Base-by-base conservation (phyloP, 2,797 vertebrate genomes). In the Eleutherodactylus coqui region DNA sequence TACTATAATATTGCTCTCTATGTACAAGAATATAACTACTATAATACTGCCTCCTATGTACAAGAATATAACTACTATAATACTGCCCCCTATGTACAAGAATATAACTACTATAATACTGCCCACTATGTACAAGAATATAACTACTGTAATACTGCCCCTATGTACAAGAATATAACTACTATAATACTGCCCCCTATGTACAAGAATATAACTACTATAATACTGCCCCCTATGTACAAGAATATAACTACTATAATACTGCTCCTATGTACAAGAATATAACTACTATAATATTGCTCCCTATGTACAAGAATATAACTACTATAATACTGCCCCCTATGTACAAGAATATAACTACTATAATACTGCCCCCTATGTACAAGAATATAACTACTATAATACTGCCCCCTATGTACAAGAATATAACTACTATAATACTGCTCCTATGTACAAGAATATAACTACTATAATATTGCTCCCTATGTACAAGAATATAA, bases 401-500 rank as follows among this genome's bases (percentile, higher is more conserved):
- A 62, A 62, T 62, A 62, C 58, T 16, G 58, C 58, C n/a, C 5
- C 27, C 58, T 62, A 62, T 32, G 13, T 62, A 62, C 58, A 62
- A 62, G 58, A 62, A 62, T 62, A 32, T 62, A 32, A 32, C 58
- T 62, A 62, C 58, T 62, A 62, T 62, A 62, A 62, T 62, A 58
- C 55, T 27, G 24, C 55, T 11, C 55, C 55, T 62, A 62, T 62
- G 16, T 62, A 62, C 58, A 32, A 62, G 58, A 62, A 32, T 62
- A 62, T 62, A 62, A 62, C 58, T 29, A 62, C 58, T 62, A 62
- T 62, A 62, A 62, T 62, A 62, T 1, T 62, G 58, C n/a, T 16
- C n/a, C 29, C 29, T 64, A 64, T 64, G 14, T 64, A 34, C 60
- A 64, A 64, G 29, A 64, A 64, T 64, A 64, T 34, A 64, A 34